Conservation (phyloP, 2,113 vertebrate species). For the Silurus glanis region DNA sequence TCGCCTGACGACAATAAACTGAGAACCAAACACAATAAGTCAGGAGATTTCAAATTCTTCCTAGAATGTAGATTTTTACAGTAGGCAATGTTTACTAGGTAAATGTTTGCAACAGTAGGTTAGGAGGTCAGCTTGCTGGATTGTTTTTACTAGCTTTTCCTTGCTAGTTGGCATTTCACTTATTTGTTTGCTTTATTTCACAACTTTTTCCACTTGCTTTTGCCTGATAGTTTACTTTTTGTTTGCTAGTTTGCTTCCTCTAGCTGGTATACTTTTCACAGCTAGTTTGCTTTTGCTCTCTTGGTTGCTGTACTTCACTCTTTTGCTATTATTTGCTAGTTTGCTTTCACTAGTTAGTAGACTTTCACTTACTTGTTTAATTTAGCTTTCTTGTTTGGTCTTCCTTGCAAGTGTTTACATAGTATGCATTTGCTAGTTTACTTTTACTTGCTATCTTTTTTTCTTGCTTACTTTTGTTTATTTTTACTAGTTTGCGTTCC, state of each 20-base stretch:
- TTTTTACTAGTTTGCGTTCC: no score
- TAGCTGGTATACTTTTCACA: background rate
- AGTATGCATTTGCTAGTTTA: no score
- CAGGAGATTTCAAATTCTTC: background rate
- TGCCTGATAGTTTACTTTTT: background rate
- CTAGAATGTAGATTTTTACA: background rate
- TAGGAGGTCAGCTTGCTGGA: background rate
- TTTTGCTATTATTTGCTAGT: background rate
- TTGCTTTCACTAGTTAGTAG: background rate
- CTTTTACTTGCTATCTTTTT: no score
- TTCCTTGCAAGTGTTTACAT: no score
- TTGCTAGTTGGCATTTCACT: background rate
- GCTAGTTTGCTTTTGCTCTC: background rate
- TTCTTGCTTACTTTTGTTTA: no score
- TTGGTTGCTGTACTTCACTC: background rate
- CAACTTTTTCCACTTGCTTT: background rate
- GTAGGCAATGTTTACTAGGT: background rate
- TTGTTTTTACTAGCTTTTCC: background rate
- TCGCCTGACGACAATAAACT: background rate
- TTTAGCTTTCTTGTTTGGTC: no score
- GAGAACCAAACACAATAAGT: background rate
- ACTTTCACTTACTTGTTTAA: no score
- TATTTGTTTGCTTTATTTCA: background rate
- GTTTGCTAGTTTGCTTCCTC: background rate
- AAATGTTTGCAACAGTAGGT: background rate